These are phyloP conservation scores for Cyclura pinguis DNA, from an alignment of 2,797 vertebrate species.

Conservation along the genomic window DNA sequence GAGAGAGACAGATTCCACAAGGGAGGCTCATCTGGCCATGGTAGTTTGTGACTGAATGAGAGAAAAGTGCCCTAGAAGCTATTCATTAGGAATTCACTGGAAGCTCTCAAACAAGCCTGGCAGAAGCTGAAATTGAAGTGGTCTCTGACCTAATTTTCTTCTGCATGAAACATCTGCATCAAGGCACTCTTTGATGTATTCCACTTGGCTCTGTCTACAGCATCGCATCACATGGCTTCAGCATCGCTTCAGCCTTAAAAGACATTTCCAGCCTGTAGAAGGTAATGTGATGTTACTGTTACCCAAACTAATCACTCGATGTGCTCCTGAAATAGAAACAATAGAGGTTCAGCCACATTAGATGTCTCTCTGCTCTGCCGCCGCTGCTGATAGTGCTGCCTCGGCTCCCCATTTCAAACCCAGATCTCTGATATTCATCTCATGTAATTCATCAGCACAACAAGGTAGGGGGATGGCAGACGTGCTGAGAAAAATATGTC, in stretches of 20 bases:
- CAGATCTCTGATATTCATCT: slow-evolving; percentile 78
- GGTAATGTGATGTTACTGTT: slow-evolving; percentile 85
- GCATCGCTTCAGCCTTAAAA: slow-evolving; percentile 84
- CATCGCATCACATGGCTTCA: slow-evolving; percentile 85
- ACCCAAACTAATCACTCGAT: slow-evolving; percentile 86
- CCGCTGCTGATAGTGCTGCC: slow-evolving; percentile 70
- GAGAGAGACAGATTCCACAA: slow-evolving; percentile 84
- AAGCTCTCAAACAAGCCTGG: slow-evolving; percentile 88
- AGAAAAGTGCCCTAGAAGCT: slow-evolving; percentile 89
- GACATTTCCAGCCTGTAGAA: slow-evolving; percentile 86
- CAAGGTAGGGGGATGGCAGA: slow-evolving; percentile 71
- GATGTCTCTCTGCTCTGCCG: slow-evolving; percentile 78
- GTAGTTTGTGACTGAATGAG: slow-evolving; percentile 86
- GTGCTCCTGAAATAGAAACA: slow-evolving; percentile 85
- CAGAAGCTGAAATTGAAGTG: slow-evolving; percentile 90
- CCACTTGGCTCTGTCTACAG: slow-evolving; percentile 87
- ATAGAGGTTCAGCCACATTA: slow-evolving; percentile 82
- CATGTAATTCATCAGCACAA: slow-evolving; percentile 79
- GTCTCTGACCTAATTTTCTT: slow-evolving; percentile 90
- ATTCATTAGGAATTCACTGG: slow-evolving; percentile 89
- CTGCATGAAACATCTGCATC: slow-evolving; percentile 89
- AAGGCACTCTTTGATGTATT: slow-evolving; percentile 89
- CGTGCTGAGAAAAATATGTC: slow-evolving; percentile 74
- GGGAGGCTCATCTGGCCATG: slow-evolving; percentile 85
- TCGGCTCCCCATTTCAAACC: slow-evolving; percentile 79